Conservation (phyloP, 1,140 invertebrate genomes). For the Philopotamus ludificatus region DNA sequence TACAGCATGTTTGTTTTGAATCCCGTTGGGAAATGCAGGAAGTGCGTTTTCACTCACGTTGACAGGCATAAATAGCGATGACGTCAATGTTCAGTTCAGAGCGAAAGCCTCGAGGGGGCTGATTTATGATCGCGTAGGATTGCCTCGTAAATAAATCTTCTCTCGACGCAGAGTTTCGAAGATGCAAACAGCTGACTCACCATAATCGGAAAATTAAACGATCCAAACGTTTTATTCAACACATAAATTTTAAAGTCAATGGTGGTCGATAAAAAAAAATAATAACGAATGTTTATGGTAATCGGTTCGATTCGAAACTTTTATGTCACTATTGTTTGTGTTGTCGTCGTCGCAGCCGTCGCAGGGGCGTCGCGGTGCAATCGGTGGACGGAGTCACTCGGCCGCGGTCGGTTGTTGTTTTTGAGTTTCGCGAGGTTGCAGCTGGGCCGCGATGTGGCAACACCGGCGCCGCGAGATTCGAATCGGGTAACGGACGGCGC, state of each 20-base stretch:
- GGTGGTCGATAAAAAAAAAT: too few species aligned
- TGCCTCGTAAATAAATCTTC: slow-evolving; percentile 15
- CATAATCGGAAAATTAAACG: slow-evolving; percentile 34
- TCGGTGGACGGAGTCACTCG: not conserved
- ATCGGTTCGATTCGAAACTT: too few species aligned
- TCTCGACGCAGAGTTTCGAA: not conserved
- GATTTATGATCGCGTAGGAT: slow-evolving; percentile 1
- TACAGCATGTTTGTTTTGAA: not conserved
- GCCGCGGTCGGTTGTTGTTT: not conserved
- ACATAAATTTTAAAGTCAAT: too few species aligned
- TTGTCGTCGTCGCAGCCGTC: not conserved
- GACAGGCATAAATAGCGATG: slow-evolving; percentile 34
- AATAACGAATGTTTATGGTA: too few species aligned
- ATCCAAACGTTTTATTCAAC: slow-evolving; percentile 43
- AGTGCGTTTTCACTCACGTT: slow-evolving; percentile 26
- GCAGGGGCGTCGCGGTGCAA: not conserved
- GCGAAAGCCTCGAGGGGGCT: not conserved
- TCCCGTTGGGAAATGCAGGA: slow-evolving; percentile 19
- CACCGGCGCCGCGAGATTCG: too few species aligned
- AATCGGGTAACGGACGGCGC: too few species aligned
- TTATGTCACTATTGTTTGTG: too few species aligned
- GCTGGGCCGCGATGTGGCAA: slow-evolving; percentile 47
- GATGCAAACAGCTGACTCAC: slow-evolving; percentile 3
- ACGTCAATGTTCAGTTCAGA: slow-evolving; percentile 20
- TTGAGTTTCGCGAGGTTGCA: slow-evolving; percentile 39